These are phyloP conservation scores for Tonatia bakeri DNA, from an alignment of 2,113 vertebrate genomes.

Conservation along the genomic window DNA sequence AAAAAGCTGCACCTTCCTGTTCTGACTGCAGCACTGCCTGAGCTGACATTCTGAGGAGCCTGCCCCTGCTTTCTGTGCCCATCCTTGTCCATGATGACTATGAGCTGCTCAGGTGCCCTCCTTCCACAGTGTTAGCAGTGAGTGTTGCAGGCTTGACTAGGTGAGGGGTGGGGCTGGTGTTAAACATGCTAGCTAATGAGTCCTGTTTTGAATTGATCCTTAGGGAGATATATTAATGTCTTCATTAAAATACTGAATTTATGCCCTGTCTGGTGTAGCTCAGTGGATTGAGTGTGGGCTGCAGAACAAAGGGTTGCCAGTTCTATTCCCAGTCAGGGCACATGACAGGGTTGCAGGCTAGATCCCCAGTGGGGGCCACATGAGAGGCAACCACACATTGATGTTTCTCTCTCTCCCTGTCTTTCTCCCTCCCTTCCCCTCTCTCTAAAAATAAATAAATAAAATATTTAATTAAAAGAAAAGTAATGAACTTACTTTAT, in stretches of 20 bases:
- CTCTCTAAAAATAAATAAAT: too few species aligned
- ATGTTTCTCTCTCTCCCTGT: too few species aligned
- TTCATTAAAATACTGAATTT: conserved; percentile 38
- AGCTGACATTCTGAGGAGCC: not conserved
- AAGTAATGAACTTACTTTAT: conserved; percentile 26
- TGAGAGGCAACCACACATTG: too few species aligned
- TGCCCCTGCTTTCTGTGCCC: too few species aligned
- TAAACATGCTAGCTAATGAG: not conserved
- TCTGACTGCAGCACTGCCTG: too few species aligned
- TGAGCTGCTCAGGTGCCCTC: not conserved
- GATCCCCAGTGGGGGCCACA: too few species aligned
- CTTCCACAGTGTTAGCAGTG: not conserved
- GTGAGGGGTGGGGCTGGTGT: not conserved
- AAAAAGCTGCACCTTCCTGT: not conserved
- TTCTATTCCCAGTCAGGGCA: too few species aligned
- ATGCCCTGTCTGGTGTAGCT: not conserved
- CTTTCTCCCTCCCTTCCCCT: too few species aligned
- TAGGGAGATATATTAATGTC: not conserved
- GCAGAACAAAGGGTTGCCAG: too few species aligned
- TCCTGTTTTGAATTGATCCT: not conserved
- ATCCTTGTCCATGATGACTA: not conserved
- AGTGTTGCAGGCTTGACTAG: not conserved
- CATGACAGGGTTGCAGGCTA: too few species aligned
- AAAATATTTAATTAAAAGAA: not conserved
- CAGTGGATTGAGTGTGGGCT: too few species aligned